phyloP scores from a whole-genome alignment of 2,797 vertebrate genomes.

The Xenopus petersii region DNA sequence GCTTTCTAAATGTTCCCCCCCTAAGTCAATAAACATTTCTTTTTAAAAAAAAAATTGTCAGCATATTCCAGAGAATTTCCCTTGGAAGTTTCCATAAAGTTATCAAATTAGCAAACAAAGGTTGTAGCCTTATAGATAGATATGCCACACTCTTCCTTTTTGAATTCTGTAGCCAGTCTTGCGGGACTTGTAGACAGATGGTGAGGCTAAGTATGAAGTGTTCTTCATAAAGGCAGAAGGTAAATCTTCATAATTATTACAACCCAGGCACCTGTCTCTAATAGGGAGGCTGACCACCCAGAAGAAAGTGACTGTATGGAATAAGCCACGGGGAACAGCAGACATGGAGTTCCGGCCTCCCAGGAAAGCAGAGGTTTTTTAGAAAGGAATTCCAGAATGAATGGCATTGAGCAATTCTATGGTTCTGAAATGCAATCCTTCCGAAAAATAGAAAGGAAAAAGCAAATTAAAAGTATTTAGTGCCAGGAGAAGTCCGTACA shows the following conservation, averaged over 20 bases:
- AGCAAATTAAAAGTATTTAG: slow-evolving; percentile 22
- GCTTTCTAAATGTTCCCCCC: too few relatives aligned
- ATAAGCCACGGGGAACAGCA: slow-evolving; percentile 43
- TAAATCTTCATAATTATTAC: slow-evolving; percentile 46
- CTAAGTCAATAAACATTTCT: too few relatives aligned
- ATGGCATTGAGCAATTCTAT: slow-evolving; percentile 37
- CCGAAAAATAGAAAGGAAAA: slow-evolving; percentile 26
- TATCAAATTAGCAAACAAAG: too few relatives aligned
- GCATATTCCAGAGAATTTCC: too few relatives aligned
- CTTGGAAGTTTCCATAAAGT: too few relatives aligned
- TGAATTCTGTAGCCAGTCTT: slow-evolving; percentile 4
- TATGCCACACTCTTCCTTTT: too few relatives aligned
- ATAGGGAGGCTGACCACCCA: slow-evolving; percentile 46
- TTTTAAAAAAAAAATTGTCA: too few relatives aligned
- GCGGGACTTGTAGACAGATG: slow-evolving; percentile 29
- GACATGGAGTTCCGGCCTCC: slow-evolving; percentile 36
- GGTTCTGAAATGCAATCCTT: slow-evolving; percentile 46
- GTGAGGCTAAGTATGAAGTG: slow-evolving; percentile 22
- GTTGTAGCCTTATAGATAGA: too few relatives aligned
- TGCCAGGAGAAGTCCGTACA: slow-evolving; percentile 15
- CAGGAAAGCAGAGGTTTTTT: slow-evolving; percentile 25
- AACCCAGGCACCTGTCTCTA: slow-evolving; percentile 45
- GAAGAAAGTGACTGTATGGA: slow-evolving; percentile 44
- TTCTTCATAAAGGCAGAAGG: slow-evolving; percentile 33
- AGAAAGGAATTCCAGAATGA: slow-evolving; percentile 39